A percentile compares a stretch with the other conserved stretches of the same genome.
These are phyloP conservation scores for Gryllus longicercus DNA, from an alignment of 2,888 invertebrate genomes.

Conservation along the genomic window DNA sequence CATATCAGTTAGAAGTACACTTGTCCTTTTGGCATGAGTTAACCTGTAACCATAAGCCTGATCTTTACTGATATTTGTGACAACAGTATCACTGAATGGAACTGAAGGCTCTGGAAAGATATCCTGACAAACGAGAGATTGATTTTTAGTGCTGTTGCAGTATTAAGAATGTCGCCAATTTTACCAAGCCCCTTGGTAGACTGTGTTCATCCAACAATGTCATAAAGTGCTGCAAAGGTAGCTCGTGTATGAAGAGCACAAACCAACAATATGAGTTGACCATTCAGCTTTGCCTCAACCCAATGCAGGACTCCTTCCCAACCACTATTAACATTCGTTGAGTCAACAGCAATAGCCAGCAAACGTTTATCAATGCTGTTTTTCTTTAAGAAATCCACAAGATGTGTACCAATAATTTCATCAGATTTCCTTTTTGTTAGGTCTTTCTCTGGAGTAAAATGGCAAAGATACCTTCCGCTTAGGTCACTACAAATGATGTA, in stretches of 20 bases:
- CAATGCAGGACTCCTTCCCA: slow-evolving; percentile 4
- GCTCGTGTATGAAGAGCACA: background rate
- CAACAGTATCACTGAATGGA: slow-evolving; percentile 18
- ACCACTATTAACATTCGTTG: too few relatives aligned
- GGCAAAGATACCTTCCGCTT: too few relatives aligned
- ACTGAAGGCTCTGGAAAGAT: too few relatives aligned
- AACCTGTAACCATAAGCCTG: slow-evolving; percentile 5
- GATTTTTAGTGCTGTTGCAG: too few relatives aligned
- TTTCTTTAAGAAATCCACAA: slow-evolving; percentile 24
- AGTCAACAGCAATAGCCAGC: background rate
- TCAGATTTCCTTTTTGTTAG: background rate
- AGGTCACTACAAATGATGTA: background rate
- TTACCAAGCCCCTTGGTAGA: too few relatives aligned
- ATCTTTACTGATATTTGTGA: slow-evolving; percentile 25
- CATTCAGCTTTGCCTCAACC: too few relatives aligned
- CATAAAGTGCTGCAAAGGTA: too few relatives aligned
- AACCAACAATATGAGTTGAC: background rate
- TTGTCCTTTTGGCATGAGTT: slow-evolving; percentile 20
- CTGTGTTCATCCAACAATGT: too few relatives aligned
- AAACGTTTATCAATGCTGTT: slow-evolving; percentile 24
- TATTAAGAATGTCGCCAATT: too few relatives aligned
- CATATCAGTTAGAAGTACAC: slow-evolving; percentile 23
- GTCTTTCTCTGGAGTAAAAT: too few relatives aligned
- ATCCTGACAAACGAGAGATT: too few relatives aligned
- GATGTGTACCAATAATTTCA: slow-evolving; percentile 24